Evolutionary conservation across 2,888 invertebrate genomes (phyloP), one percentile per base, ranked within the genome.

Genomic region (Tetheella fluctuosa): DNA sequence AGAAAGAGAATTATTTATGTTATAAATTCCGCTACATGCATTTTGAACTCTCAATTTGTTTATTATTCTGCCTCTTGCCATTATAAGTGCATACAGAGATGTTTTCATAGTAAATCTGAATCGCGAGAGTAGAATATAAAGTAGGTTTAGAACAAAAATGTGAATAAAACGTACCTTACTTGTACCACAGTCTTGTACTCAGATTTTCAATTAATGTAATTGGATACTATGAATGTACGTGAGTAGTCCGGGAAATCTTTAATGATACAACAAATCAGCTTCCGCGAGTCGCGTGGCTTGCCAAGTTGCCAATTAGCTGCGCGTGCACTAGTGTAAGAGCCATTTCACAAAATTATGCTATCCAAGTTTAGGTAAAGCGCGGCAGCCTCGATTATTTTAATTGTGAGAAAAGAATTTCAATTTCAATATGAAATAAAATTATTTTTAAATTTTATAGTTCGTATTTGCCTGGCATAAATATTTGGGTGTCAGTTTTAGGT

Each of bases 261-360:
- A 58, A 60, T 56, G 61, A 62, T 64, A 65, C 52, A 52, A 62
- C 64, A 71, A 69, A 68, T 75, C 67, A 73, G 60, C 56, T 52
- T 56, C 62, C 62, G 20, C 60, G 67, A 64, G 73, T 66, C 77
- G 73, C 70, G 69, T 77, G 71, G 74, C 76, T 78, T 80, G 67
- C 65, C 72, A 77, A 80, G 74, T 78, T 80, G 67, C 65, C 72
- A 77, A 80, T 74, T 65, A 70, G 59, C 42, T 66, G 70, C 65
- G 73, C 71, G 66, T 57, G 66, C 69, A 68, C 62, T 70, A 70
- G 68, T 69, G 67, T 61, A 56, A 63, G n/a, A n/a, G n/a, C n/a
- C 60, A 57, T 59, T 61, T n/a, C n/a, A n/a, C n/a, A n/a, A n/a
- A n/a, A n/a, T n/a, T 61, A 60, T 60, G 64, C 64, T 68, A 70